These are phyloP conservation scores for Ophioninae sp. DNA, from an alignment of 2,888 invertebrate species.

Conservation along the genomic window DNA sequence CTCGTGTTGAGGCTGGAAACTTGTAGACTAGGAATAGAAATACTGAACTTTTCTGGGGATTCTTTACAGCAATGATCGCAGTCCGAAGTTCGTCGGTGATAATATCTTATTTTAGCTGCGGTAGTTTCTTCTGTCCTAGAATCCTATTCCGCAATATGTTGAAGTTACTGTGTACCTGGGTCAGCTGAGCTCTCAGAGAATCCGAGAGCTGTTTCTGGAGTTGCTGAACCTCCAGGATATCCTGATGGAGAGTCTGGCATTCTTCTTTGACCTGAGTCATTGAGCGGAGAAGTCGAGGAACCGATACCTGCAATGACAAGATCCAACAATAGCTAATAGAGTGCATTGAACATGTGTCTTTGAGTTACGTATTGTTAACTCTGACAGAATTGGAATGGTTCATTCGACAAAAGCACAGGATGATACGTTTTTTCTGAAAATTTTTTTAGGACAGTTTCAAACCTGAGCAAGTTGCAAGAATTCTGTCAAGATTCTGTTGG, in stretches of 20 bases:
- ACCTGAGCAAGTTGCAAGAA: too few species aligned
- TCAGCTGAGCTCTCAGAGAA: slow-evolving; percentile 88
- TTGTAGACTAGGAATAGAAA: too few species aligned
- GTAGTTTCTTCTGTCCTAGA: slow-evolving; percentile 80
- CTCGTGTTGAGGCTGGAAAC: too few species aligned
- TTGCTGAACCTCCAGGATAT: slow-evolving; percentile 90
- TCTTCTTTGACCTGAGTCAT: slow-evolving; percentile 89
- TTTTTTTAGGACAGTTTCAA: too few species aligned
- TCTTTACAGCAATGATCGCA: neutral
- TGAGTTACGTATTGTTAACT: neutral
- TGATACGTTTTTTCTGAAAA: too few species aligned
- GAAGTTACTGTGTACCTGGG: slow-evolving; percentile 89
- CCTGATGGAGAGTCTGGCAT: slow-evolving; percentile 89
- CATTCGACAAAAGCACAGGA: too few species aligned
- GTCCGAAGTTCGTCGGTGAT: neutral
- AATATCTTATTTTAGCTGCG: slow-evolving; percentile 73
- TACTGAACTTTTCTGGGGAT: too few species aligned
- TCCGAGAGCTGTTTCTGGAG: slow-evolving; percentile 90
- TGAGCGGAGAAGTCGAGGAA: slow-evolving; percentile 88
- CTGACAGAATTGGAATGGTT: neutral
- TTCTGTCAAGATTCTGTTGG: too few species aligned
- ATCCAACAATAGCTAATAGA: neutral
- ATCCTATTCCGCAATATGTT: slow-evolving; percentile 88
- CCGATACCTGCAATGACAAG: slow-evolving; percentile 83
- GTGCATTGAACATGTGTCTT: neutral